Percentiles rank a stretch among this genome's conserved stretches.
Evolutionary conservation across 2,888 invertebrate species (phyloP).

Genomic region (Dynastes grantii): DNA sequence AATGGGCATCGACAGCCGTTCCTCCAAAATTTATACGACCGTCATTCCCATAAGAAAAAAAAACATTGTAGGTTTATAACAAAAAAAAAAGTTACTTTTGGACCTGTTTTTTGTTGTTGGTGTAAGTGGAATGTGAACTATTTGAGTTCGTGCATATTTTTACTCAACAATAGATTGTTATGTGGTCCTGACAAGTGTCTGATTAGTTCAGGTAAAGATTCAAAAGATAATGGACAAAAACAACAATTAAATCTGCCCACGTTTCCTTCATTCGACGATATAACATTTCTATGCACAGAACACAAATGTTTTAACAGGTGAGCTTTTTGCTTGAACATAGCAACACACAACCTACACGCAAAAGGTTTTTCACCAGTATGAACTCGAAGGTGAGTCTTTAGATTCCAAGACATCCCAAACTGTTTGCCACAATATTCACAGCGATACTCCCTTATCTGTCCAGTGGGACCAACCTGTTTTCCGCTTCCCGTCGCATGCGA

Average conservation of each 20-base stretch:
- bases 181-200: slow-evolving; percentile 91
- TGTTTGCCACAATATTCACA: slow-evolving; percentile 93
- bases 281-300: slow-evolving; percentile 91
- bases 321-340: slow-evolving; percentile 94
- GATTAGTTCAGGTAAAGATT: slow-evolving; percentile 89
- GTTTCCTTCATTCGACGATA: slow-evolving; percentile 85
- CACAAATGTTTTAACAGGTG: slow-evolving; percentile 90
- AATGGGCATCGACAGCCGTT: slow-evolving; percentile 53
- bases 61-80: slow-evolving; percentile 42
- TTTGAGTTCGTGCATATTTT: slow-evolving; percentile 85
- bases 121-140: slow-evolving; percentile 53
- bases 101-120: slow-evolving; percentile 21
- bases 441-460: slow-evolving; percentile 86
- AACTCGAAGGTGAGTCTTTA: slow-evolving; percentile 90
- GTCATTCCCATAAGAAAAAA: slow-evolving; percentile 47
- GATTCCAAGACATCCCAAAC: slow-evolving; percentile 94
- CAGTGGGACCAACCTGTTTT: slow-evolving; percentile 72
- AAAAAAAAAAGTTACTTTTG: slow-evolving; percentile 36
- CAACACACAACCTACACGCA: slow-evolving; percentile 90
- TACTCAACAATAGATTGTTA: slow-evolving; percentile 89
- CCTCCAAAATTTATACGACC: slow-evolving; percentile 54
- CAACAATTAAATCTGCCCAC: slow-evolving; percentile 88
- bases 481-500: slow-evolving; percentile 68
- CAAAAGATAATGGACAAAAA: slow-evolving; percentile 89
- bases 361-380: slow-evolving; percentile 93